A percentile compares a stretch with the other conserved stretches of the same genome.
Evolutionary conservation across 2,888 invertebrate genomes (phyloP).

Genomic region (Morinoia aosen): DNA sequence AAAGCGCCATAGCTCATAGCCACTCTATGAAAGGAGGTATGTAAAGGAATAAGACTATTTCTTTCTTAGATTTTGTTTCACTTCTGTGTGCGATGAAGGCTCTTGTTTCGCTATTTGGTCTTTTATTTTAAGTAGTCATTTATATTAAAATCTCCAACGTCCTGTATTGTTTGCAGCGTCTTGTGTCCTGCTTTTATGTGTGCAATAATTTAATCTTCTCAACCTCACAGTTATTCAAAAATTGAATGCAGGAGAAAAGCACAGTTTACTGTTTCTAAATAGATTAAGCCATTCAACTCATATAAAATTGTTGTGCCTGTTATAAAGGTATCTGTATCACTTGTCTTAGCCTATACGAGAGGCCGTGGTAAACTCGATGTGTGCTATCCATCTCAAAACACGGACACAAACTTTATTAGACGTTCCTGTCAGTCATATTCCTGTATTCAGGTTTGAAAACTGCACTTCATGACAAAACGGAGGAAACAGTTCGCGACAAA

Average conservation of each 20-base stretch:
- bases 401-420: background rate
- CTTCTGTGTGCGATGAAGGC: background rate
- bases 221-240: background rate
- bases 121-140: background rate
- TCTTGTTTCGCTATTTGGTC: background rate
- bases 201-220: background rate
- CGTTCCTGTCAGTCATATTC: background rate
- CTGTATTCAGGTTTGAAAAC: background rate
- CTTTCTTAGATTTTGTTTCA: no score
- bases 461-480: background rate
- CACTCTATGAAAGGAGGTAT: no score
- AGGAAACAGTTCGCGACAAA: background rate
- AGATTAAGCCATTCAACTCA: no score
- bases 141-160: background rate
- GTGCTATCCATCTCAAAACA: background rate
- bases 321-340: background rate
- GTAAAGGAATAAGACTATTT: no score
- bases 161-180: background rate
- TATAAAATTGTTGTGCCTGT: background rate
- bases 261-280: no score
- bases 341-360: background rate
- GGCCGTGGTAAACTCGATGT: background rate
- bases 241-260: background rate
- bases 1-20: no score
- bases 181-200: background rate